Evolutionary conservation across 2,113 vertebrate species (phyloP).

Genomic region (Rallus limicola): DNA sequence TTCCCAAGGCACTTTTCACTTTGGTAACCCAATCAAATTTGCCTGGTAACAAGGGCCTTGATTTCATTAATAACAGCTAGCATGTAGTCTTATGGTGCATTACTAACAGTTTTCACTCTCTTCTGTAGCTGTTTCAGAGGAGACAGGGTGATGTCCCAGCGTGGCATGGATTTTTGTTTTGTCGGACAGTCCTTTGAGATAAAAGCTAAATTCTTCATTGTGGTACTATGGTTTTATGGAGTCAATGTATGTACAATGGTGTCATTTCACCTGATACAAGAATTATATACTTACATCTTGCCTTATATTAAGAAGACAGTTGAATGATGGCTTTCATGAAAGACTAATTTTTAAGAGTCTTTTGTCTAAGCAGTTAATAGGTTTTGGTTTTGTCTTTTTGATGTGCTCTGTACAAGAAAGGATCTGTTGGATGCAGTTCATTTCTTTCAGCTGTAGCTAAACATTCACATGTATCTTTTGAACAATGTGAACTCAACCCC

Average conservation of each 20-base stretch:
- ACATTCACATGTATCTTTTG: not conserved
- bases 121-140: not conserved
- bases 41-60: not conserved
- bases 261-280: not conserved
- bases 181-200: not conserved
- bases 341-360: not conserved
- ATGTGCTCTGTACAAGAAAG: not conserved
- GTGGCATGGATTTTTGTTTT: not conserved
- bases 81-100: not conserved
- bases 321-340: not conserved
- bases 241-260: not conserved
- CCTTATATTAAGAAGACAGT: not conserved
- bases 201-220: not conserved
- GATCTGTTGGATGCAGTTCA: not conserved
- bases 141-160: not conserved
- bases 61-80: not conserved
- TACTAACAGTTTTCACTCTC: not conserved
- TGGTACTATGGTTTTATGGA: not conserved
- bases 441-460: conserved; percentile 48
- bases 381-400: not conserved
- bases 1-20: not conserved
- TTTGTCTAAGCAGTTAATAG: not conserved
- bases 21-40: not conserved
- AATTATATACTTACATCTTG: not conserved
- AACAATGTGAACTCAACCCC: not conserved